A percentile compares a stretch with the other conserved stretches of the same genome.
Conservation (phyloP, 2,888 invertebrate genomes). For the Oxycera nigricornis region DNA sequence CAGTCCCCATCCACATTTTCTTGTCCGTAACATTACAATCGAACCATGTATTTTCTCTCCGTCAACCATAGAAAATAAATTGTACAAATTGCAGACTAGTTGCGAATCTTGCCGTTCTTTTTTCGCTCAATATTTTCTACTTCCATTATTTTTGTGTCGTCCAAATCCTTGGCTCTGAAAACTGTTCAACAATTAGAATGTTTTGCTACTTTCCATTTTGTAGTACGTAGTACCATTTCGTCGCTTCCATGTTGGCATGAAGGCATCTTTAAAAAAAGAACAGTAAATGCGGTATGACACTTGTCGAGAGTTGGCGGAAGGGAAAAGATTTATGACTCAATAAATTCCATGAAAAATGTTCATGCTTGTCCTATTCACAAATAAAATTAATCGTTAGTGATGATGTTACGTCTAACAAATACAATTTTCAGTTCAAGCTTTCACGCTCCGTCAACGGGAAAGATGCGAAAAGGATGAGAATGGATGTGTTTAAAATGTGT, state of each 20-base stretch:
- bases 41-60: background rate
- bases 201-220: background rate
- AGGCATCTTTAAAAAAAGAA: background rate
- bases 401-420: background rate
- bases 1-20: background rate
- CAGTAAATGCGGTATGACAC: background rate
- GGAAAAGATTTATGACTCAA: constrained; percentile 32
- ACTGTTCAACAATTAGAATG: constrained; percentile 15
- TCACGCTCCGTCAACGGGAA: too few species aligned
- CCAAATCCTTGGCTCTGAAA: background rate
- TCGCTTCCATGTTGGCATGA: background rate
- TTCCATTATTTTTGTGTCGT: background rate
- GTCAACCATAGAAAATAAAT: constrained; percentile 10
- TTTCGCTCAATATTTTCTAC: background rate
- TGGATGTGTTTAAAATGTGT: background rate
- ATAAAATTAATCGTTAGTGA: constrained; percentile 29
- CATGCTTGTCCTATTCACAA: constrained; percentile 18
- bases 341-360: constrained; percentile 34
- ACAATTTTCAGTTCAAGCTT: background rate
- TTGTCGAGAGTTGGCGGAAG: background rate
- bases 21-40: background rate
- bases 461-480: background rate
- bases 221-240: background rate
- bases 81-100: constrained; percentile 21
- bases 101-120: background rate